A percentile compares a stretch with the other conserved stretches of the same genome.
phyloP scores from a whole-genome alignment of 2,888 invertebrate genomes.

The Caenorhabditis imperialis region DNA sequence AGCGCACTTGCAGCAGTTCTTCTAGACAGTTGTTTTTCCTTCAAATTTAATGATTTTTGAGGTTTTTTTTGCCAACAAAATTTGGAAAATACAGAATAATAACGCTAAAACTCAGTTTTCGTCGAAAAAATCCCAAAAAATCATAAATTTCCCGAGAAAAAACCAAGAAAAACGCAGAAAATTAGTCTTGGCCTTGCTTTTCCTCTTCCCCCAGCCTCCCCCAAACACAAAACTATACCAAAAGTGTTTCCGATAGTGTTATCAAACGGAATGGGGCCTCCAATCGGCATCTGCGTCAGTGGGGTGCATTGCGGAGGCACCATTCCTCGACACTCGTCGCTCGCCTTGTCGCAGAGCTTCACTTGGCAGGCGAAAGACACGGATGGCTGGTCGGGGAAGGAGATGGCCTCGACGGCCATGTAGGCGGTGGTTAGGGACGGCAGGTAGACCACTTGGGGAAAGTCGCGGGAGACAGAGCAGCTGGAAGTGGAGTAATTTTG shows the following conservation, averaged over 20 bases:
- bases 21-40: too few relatives aligned
- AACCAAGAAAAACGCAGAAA: too few relatives aligned
- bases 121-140: neutral
- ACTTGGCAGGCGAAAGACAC: constrained; percentile 76
- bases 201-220: too few relatives aligned
- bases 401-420: constrained; percentile 71
- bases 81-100: neutral
- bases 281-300: constrained; percentile 23
- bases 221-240: too few relatives aligned
- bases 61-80: neutral
- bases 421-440: constrained; percentile 69
- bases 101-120: too few relatives aligned
- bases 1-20: too few relatives aligned
- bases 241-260: constrained; percentile 40
- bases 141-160: too few relatives aligned
- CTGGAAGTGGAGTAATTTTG: constrained; percentile 58
- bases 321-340: constrained; percentile 73
- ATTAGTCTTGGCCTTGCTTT: too few relatives aligned
- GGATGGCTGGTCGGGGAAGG: constrained; percentile 71
- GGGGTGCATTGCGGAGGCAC: constrained; percentile 55
- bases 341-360: constrained; percentile 72
- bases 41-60: too few relatives aligned
- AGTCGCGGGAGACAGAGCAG: constrained; percentile 67
- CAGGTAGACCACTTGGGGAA: constrained; percentile 71
- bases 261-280: constrained; percentile 34